Evolutionary conservation across 2,888 invertebrate species (phyloP).

Genomic region (Parascotia fuliginaria): DNA sequence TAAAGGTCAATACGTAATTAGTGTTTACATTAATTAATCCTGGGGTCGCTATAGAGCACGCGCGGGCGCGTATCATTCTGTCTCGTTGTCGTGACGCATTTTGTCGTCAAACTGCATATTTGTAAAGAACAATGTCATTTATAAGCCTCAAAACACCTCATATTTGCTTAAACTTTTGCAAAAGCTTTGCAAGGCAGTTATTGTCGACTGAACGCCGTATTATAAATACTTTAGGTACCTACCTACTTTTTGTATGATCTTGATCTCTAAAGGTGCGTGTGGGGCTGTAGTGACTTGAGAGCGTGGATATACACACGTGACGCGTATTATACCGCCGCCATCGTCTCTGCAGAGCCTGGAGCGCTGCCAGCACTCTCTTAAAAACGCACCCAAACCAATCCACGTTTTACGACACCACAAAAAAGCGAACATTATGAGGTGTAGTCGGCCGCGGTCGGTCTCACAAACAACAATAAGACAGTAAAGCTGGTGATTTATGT

Average conservation of each 20-base stretch:
- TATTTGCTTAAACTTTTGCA: too few species aligned
- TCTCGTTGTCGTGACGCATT: constrained; percentile 41
- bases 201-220: too few species aligned
- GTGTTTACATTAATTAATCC: background rate
- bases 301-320: background rate
- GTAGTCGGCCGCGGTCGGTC: constrained; percentile 15
- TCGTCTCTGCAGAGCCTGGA: constrained; percentile 40
- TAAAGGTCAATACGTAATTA: constrained; percentile 7
- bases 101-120: too few species aligned
- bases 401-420: constrained; percentile 59
- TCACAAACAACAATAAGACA: constrained; percentile 58
- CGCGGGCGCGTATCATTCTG: constrained; percentile 49
- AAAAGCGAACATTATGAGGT: constrained; percentile 52
- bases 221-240: too few species aligned
- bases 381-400: constrained; percentile 61
- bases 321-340: constrained; percentile 4
- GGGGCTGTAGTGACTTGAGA: background rate
- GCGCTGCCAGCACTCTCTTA: constrained; percentile 54
- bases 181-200: too few species aligned
- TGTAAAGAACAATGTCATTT: too few species aligned
- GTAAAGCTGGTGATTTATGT: constrained; percentile 56
- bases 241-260: too few species aligned
- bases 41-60: constrained; percentile 22
- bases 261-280: too few species aligned
- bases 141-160: too few species aligned